Conservation (phyloP, 2,113 vertebrate genomes). For the Falco punctatus region DNA sequence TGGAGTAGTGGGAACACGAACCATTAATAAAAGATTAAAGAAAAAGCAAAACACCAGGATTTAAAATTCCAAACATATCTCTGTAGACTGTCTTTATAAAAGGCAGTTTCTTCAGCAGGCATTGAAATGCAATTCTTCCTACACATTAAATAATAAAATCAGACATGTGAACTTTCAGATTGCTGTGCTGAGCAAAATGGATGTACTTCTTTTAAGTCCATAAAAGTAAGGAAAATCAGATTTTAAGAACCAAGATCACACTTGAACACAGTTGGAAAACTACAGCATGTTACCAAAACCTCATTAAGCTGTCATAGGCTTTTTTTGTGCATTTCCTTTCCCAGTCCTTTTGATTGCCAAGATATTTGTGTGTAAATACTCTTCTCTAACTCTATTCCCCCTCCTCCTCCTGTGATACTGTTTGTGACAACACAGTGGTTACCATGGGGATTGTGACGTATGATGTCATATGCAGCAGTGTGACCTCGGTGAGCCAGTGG, state of each 20-base stretch:
- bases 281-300: constrained; percentile 51
- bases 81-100: constrained; percentile 72
- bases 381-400: not conserved
- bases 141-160: constrained; percentile 75
- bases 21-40: constrained; percentile 78
- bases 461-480: not conserved
- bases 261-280: constrained; percentile 60
- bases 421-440: constrained; percentile 15
- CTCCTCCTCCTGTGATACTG: not conserved
- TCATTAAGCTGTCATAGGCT: constrained; percentile 60
- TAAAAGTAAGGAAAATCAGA: constrained; percentile 62
- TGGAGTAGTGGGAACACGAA: constrained; percentile 70
- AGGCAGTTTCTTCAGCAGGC: constrained; percentile 62
- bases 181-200: constrained; percentile 73
- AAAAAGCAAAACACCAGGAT: constrained; percentile 57
- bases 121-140: constrained; percentile 70
- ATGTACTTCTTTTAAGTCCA: constrained; percentile 61
- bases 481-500: not conserved
- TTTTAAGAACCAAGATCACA: constrained; percentile 53
- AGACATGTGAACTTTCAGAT: constrained; percentile 70
- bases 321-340: constrained; percentile 27
- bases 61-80: constrained; percentile 75
- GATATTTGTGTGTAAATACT: constrained; percentile 29
- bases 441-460: not conserved
- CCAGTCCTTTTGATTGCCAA: constrained; percentile 17